Conservation (phyloP, 2,888 invertebrate species). For the Stenoptilia bipunctidactyla region DNA sequence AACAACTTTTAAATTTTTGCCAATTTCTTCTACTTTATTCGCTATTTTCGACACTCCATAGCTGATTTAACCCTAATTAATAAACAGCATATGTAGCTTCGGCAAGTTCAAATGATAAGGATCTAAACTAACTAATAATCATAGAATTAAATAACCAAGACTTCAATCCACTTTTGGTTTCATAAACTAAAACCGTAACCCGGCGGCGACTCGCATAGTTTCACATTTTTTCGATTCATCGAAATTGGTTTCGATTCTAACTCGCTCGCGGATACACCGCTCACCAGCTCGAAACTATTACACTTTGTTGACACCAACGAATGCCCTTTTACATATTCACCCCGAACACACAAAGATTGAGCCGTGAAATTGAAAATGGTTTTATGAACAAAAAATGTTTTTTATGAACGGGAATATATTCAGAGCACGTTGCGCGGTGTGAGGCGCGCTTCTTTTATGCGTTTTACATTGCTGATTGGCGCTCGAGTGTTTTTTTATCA, state of each 20-base stretch:
- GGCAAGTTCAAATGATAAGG: too few relatives aligned
- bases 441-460: conserved; percentile 30
- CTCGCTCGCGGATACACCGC: conserved; percentile 47
- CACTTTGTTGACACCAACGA: conserved; percentile 66
- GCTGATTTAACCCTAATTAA: too few relatives aligned
- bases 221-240: conserved; percentile 32
- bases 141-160: too few relatives aligned
- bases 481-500: too few relatives aligned
- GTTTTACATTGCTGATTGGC: conserved; percentile 17
- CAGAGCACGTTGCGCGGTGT: conserved; percentile 43
- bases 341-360: conserved; percentile 67
- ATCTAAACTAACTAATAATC: too few relatives aligned
- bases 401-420: conserved; percentile 67
- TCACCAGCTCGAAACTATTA: conserved; percentile 62
- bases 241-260: conserved; percentile 40
- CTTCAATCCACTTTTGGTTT: too few relatives aligned
- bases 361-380: conserved; percentile 69
- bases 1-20: too few relatives aligned
- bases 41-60: too few relatives aligned
- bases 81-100: too few relatives aligned
- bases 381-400: conserved; percentile 54
- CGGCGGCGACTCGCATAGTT: too few relatives aligned
- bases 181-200: too few relatives aligned
- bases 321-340: conserved; percentile 67
- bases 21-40: too few relatives aligned